Evolutionary conservation across 2,113 vertebrate species (phyloP).

Genomic region (Heteronetta atricapilla): DNA sequence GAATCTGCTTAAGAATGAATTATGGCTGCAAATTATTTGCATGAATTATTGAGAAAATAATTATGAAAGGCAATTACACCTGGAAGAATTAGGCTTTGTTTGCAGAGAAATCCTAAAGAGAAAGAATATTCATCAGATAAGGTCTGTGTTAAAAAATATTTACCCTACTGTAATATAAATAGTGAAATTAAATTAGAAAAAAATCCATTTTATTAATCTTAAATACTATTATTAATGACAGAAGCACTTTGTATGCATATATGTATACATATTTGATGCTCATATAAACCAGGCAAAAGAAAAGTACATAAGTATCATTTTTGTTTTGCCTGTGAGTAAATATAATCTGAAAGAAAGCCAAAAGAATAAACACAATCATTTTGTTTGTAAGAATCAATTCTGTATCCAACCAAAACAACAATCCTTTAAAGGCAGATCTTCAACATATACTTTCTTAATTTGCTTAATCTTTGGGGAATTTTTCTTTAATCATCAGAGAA

Average conservation of each 20-base stretch:
- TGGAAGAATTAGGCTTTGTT: background rate
- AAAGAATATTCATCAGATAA: background rate
- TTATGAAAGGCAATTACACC: background rate
- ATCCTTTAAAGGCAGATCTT: background rate
- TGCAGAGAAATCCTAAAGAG: background rate
- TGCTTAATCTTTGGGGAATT: slow-evolving; percentile 10
- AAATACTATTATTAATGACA: background rate
- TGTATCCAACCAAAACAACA: background rate
- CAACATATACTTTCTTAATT: background rate
- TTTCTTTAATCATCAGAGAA: background rate
- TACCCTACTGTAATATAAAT: background rate
- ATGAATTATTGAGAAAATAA: slow-evolving; percentile 31
- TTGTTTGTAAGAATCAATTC: background rate
- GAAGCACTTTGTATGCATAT: background rate
- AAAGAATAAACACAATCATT: background rate
- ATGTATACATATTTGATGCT: background rate
- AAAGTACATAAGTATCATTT: background rate
- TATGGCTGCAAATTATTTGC: slow-evolving; percentile 11
- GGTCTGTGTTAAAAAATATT: background rate
- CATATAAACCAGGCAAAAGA: background rate
- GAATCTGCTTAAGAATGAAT: background rate
- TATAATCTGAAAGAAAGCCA: background rate
- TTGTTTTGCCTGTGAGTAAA: background rate
- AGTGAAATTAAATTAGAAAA: background rate
- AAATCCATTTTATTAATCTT: background rate